phyloP scores from a whole-genome alignment of 2,113 vertebrate genomes.

The Halcyon malimbica region DNA sequence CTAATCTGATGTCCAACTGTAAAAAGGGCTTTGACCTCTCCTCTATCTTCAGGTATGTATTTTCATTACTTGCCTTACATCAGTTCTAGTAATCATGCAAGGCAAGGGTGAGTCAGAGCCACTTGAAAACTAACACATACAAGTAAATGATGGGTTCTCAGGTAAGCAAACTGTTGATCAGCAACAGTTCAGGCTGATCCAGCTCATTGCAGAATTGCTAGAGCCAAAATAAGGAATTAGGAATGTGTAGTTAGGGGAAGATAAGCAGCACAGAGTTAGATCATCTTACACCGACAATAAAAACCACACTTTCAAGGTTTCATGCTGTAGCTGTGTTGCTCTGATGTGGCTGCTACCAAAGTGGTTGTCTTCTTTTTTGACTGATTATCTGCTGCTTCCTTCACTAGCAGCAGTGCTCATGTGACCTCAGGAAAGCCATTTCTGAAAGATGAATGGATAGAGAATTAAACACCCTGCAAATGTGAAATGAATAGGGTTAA shows the following conservation, averaged over 20 bases:
- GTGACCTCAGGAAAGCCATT: not conserved
- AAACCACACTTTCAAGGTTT: not conserved
- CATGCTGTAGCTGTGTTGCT: not conserved
- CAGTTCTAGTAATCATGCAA: not conserved
- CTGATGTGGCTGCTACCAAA: not conserved
- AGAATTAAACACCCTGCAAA: not conserved
- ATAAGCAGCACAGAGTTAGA: not conserved
- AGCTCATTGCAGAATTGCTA: not conserved
- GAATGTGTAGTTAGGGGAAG: not conserved
- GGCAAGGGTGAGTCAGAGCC: not conserved
- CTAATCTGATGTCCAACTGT: not conserved
- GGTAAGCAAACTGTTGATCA: not conserved
- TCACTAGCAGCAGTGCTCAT: not conserved
- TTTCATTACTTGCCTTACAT: not conserved
- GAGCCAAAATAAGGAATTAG: not conserved
- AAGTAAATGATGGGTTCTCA: not conserved
- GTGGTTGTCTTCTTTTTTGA: not conserved
- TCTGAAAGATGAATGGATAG: not conserved
- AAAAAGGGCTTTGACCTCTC: not conserved
- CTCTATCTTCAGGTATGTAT: not conserved
- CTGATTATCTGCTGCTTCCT: not conserved
- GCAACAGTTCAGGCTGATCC: not conserved
- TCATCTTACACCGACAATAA: not conserved
- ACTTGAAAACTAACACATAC: not conserved
- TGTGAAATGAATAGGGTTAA: not conserved